Evolutionary conservation across 1,140 invertebrate species (phyloP).

Genomic region (Lithobius niger): DNA sequence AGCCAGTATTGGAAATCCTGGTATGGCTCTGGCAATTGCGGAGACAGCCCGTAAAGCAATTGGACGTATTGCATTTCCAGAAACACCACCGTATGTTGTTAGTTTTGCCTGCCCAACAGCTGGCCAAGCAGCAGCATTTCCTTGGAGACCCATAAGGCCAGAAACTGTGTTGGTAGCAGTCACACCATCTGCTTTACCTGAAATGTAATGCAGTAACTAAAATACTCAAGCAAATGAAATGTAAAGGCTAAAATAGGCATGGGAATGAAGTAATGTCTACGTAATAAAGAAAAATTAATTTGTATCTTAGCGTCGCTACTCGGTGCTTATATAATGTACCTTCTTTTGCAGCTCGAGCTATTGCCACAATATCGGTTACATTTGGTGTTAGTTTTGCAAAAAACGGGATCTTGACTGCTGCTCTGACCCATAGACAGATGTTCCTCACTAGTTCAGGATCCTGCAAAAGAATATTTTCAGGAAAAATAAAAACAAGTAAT

Average conservation of each 20-base stretch:
- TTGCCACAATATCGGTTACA: slow-evolving; percentile 80
- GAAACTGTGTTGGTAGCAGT: slow-evolving; percentile 94
- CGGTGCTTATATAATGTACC: slow-evolving; percentile 45
- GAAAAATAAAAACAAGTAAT: slow-evolving; percentile 5
- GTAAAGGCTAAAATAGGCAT: no score
- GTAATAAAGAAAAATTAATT: no score
- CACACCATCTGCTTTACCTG: slow-evolving; percentile 81
- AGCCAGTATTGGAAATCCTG: slow-evolving; percentile 82
- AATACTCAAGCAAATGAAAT: no score
- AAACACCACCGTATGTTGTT: slow-evolving; percentile 94
- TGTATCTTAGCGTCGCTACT: no score
- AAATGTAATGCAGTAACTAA: slow-evolving; percentile 2
- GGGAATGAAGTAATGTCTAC: no score
- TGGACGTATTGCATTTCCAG: slow-evolving; percentile 87
- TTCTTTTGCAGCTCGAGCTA: slow-evolving; percentile 80
- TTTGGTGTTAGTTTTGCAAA: slow-evolving; percentile 97
- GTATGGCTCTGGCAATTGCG: slow-evolving; percentile 62
- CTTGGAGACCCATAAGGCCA: slow-evolving; percentile 75
- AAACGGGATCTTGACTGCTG: slow-evolving; percentile 82
- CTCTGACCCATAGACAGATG: slow-evolving; percentile 80
- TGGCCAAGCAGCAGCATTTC: slow-evolving; percentile 77
- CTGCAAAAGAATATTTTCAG: slow-evolving; percentile 37
- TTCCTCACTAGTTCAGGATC: slow-evolving; percentile 70
- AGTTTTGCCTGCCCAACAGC: slow-evolving; percentile 59
- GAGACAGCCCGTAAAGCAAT: slow-evolving; percentile 82